phyloP scores from a whole-genome alignment of 2,113 vertebrate species.

The Leucoraja erinaceus region DNA sequence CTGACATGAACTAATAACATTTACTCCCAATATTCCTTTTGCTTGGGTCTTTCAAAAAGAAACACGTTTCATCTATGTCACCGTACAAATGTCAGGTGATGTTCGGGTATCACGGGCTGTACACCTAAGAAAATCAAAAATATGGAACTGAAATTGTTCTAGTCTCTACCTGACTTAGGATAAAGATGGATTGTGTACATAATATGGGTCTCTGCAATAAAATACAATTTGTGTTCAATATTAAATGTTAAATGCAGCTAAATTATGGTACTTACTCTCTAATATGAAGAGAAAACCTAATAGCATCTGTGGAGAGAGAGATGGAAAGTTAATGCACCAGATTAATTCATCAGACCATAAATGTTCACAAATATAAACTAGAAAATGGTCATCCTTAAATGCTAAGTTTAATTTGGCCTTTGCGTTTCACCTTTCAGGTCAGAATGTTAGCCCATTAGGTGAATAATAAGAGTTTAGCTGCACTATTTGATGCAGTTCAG shows the following conservation, averaged over 20 bases:
- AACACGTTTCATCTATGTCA: not conserved
- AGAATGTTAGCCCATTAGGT: not conserved
- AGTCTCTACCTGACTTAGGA: not conserved
- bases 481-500: not conserved
- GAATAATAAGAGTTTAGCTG: not conserved
- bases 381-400: not conserved
- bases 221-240: not conserved
- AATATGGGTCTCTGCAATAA: not conserved
- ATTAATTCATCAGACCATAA: too few species aligned
- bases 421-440: not conserved
- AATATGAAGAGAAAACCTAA: too few species aligned
- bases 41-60: not conserved
- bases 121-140: not conserved
- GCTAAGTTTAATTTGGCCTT: not conserved
- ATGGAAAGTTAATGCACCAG: too few species aligned
- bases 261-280: not conserved
- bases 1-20: not conserved
- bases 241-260: not conserved
- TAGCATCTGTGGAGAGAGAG: too few species aligned
- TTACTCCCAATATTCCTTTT: not conserved
- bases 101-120: not conserved
- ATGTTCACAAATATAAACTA: too few species aligned
- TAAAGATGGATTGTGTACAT: not conserved
- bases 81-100: not conserved
- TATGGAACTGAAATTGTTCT: not conserved